Evolutionary conservation across 2,797 vertebrate species (phyloP).

Genomic region (Protonibea diacanthus): DNA sequence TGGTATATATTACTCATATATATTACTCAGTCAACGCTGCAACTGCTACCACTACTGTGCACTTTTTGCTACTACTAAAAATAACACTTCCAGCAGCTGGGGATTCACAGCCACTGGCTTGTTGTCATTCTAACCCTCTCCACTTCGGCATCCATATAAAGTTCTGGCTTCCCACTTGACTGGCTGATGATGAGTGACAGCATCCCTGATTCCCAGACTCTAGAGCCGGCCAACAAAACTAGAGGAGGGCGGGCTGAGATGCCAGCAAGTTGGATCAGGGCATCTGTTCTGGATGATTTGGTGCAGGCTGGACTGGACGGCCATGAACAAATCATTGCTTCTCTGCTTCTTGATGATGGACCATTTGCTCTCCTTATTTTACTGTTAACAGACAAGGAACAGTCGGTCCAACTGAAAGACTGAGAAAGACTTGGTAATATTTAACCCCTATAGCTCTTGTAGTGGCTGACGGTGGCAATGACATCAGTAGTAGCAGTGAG

Average conservation of each 20-base stretch:
- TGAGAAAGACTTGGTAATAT: constrained; percentile 28
- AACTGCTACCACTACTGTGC: constrained; percentile 1
- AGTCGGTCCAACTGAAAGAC: constrained; percentile 13
- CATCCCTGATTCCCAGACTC: constrained; percentile 67
- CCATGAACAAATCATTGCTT: constrained; percentile 55
- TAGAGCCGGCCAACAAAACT: constrained; percentile 31
- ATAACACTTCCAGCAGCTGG: constrained; percentile 38
- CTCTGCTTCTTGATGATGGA: constrained; percentile 49
- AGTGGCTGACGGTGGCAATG: constrained; percentile 21
- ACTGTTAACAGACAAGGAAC: constrained; percentile 57
- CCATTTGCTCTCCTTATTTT: constrained; percentile 58
- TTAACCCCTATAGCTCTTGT: constrained; percentile 34
- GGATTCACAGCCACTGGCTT: constrained; percentile 51
- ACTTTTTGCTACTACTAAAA: constrained; percentile 46
- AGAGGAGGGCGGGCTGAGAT: constrained; percentile 51
- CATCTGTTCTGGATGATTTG: constrained; percentile 63
- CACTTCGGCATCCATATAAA: constrained; percentile 63
- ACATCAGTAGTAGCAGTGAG: constrained; percentile 35
- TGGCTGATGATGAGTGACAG: constrained; percentile 72
- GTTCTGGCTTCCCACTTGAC: constrained; percentile 64
- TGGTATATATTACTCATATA: not conserved
- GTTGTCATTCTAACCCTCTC: constrained; percentile 48
- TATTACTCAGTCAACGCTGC: constrained; percentile 2
- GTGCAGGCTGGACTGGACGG: constrained; percentile 41
- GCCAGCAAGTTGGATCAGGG: constrained; percentile 62